A percentile compares a stretch with the other conserved stretches of the same genome.
phyloP scores from a whole-genome alignment of 2,113 vertebrate species.

The Stictonetta naevosa region DNA sequence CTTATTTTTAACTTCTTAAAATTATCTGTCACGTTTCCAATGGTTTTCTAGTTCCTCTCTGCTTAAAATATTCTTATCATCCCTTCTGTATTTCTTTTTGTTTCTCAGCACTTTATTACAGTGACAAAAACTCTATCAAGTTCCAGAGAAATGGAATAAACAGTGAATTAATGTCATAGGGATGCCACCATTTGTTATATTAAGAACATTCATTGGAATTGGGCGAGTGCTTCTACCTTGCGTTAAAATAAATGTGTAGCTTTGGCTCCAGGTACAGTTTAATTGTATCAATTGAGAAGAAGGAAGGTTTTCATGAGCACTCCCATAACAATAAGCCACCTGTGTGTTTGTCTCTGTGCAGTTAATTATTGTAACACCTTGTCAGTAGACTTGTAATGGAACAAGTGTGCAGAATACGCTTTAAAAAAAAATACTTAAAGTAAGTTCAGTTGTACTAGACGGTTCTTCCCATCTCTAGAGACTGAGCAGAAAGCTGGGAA shows the following conservation, averaged over 20 bases:
- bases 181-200: background rate
- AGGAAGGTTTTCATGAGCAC: background rate
- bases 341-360: constrained; percentile 2
- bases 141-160: constrained; percentile 4
- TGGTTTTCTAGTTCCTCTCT: background rate
- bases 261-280: constrained; percentile 14
- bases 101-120: background rate
- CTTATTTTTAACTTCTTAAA: constrained; percentile 7
- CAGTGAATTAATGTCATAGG: background rate
- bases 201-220: constrained; percentile 17
- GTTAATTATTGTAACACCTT: constrained; percentile 31
- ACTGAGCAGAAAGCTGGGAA: background rate
- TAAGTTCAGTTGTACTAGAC: background rate
- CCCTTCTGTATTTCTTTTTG: constrained; percentile 17
- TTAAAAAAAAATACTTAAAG: background rate
- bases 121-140: background rate
- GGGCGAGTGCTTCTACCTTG: background rate
- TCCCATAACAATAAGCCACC: background rate
- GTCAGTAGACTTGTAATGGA: constrained; percentile 20
- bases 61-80: constrained; percentile 15
- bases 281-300: constrained; percentile 28
- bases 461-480: background rate
- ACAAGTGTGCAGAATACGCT: background rate
- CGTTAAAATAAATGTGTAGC: constrained; percentile 20
- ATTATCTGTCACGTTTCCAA: background rate